A percentile compares a stretch with the other conserved stretches of the same genome.
Conservation (phyloP, 64 coral and sea anemone species). For the Trachythela sp. region DNA sequence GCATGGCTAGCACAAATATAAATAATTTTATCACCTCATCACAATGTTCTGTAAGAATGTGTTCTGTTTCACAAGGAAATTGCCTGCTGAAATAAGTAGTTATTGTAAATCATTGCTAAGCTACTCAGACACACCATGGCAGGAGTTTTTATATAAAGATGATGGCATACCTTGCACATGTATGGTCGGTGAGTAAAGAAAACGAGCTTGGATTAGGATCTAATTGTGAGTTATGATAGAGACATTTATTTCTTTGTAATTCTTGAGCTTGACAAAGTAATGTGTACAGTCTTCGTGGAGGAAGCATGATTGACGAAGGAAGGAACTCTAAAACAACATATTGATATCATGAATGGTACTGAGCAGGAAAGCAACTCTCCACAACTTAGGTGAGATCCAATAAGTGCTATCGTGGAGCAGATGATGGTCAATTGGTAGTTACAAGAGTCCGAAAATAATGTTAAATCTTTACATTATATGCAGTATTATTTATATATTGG, state of each 20-base stretch:
- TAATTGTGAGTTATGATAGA: conserved; percentile 85
- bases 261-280: conserved; percentile 89
- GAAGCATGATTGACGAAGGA: conserved; percentile 96
- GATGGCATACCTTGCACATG: conserved; percentile 76
- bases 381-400: no score
- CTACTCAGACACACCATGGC: no score
- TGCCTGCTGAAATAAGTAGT: conserved; percentile 50
- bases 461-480: no score
- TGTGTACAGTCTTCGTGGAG: conserved; percentile 85
- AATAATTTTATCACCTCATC: conserved; percentile 82
- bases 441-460: no score
- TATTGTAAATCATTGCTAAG: background rate
- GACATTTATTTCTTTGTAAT: conserved; percentile 91
- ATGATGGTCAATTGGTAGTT: no score
- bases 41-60: conserved; percentile 92
- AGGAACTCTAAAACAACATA: conserved; percentile 75
- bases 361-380: background rate
- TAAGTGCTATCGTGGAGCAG: no score
- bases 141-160: no score
- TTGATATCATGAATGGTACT: background rate
- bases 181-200: conserved; percentile 87
- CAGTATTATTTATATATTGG: no score
- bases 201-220: conserved; percentile 79
- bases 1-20: background rate
- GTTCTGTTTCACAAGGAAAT: conserved; percentile 90